phyloP scores from a whole-genome alignment of 1,140 invertebrate genomes.

The Nephila pilipes region DNA sequence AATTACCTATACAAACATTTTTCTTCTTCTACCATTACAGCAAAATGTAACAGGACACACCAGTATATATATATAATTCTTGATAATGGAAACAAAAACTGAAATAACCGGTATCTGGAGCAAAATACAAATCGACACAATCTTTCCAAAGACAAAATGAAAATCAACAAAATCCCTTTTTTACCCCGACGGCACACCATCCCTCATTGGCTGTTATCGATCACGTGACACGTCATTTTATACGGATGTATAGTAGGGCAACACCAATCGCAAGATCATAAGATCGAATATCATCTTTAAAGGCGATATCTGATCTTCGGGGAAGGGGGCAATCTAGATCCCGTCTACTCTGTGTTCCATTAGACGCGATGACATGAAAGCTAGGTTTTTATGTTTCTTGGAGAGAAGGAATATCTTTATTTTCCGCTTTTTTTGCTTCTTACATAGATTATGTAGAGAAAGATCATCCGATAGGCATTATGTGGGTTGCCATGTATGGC shows the following conservation, averaged over 20 bases:
- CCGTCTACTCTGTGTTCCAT: conserved; percentile 17
- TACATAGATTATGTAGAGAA: neutral
- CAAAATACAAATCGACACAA: conserved; percentile 30
- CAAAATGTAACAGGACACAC: too few species aligned
- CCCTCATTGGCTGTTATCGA: conserved; percentile 36
- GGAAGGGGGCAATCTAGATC: neutral
- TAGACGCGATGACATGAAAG: conserved; percentile 3
- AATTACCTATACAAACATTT: too few species aligned
- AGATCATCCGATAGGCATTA: neutral
- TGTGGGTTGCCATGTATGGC: neutral
- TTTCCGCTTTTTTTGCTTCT: neutral
- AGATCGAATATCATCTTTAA: conserved; percentile 42
- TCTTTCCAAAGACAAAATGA: conserved; percentile 14
- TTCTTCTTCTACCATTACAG: too few species aligned
- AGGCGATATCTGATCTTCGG: conserved; percentile 8
- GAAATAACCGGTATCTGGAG: neutral
- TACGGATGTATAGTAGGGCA: conserved; percentile 17
- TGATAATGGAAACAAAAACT: neutral
- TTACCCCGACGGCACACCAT: neutral
- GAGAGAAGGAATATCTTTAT: neutral
- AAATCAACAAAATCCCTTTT: conserved; percentile 20
- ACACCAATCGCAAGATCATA: neutral
- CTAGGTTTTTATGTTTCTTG: neutral
- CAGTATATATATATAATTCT: too few species aligned
- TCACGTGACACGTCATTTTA: conserved; percentile 19